Conservation (phyloP, 1,140 invertebrate species). For the Cydia amplana region DNA sequence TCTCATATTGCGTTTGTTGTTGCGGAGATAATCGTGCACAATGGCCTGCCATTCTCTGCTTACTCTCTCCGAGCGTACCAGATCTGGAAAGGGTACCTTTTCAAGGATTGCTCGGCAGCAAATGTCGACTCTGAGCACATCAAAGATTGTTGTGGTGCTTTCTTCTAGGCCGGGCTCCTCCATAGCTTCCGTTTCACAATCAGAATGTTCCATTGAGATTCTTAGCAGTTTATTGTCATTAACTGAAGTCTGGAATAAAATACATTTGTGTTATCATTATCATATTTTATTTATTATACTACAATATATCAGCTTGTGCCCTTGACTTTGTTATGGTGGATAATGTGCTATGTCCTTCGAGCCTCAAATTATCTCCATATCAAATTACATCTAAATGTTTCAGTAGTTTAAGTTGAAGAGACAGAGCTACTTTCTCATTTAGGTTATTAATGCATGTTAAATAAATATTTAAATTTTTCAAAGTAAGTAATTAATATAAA, state of each 20-base stretch:
- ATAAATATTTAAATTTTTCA: too few species aligned
- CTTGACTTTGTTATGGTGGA: too few species aligned
- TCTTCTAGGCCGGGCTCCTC: not conserved
- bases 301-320: too few species aligned
- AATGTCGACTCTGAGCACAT: not conserved
- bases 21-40: not conserved
- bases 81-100: not conserved
- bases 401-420: too few species aligned
- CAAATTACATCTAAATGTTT: too few species aligned
- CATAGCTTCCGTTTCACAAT: not conserved
- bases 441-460: too few species aligned
- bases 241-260: not conserved
- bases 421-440: too few species aligned
- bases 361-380: too few species aligned
- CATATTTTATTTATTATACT: too few species aligned
- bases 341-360: too few species aligned
- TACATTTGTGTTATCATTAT: too few species aligned
- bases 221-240: not conserved
- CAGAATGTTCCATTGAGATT: not conserved
- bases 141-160: not conserved
- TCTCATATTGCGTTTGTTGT: conserved; percentile 6
- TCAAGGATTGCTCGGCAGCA: not conserved
- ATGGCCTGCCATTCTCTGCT: not conserved
- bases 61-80: not conserved
- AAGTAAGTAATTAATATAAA: too few species aligned